These are phyloP conservation scores for Ennomos quercinarius DNA, from an alignment of 2,888 invertebrate species.

Conservation along the genomic window DNA sequence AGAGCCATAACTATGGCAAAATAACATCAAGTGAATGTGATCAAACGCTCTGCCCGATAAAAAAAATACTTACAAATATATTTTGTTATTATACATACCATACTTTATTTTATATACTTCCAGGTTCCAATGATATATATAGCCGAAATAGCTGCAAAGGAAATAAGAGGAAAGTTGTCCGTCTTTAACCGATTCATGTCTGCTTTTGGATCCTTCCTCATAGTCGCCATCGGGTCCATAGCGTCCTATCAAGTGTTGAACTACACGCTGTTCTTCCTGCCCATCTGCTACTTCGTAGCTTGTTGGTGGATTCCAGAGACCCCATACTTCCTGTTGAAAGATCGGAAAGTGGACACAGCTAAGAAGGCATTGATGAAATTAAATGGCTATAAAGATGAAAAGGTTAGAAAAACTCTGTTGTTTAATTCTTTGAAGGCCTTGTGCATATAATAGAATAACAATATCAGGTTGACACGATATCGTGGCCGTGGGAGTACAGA, in stretches of 20 bases:
- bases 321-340: slow-evolving; percentile 83
- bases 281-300: slow-evolving; percentile 69
- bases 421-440: too few species aligned
- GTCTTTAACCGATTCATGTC: slow-evolving; percentile 62
- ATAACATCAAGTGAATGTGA: too few species aligned
- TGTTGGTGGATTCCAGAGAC: slow-evolving; percentile 85
- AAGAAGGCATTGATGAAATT: slow-evolving; percentile 63
- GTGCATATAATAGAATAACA: too few species aligned
- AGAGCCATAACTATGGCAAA: too few species aligned
- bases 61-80: too few species aligned
- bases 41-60: too few species aligned
- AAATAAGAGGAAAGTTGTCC: slow-evolving; percentile 66
- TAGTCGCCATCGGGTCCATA: slow-evolving; percentile 66
- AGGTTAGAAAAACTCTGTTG: slow-evolving; percentile 41
- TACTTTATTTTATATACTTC: slow-evolving; percentile 8
- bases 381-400: slow-evolving; percentile 58
- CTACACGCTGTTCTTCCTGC: slow-evolving; percentile 70
- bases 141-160: slow-evolving; percentile 73
- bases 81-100: too few species aligned
- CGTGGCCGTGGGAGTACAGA: too few species aligned
- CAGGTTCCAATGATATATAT: slow-evolving; percentile 72
- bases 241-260: slow-evolving; percentile 64
- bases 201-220: slow-evolving; percentile 66
- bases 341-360: slow-evolving; percentile 69
- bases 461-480: too few species aligned